phyloP scores from a whole-genome alignment of 2,888 invertebrate genomes.

The Rhorus exstirpatorius region DNA sequence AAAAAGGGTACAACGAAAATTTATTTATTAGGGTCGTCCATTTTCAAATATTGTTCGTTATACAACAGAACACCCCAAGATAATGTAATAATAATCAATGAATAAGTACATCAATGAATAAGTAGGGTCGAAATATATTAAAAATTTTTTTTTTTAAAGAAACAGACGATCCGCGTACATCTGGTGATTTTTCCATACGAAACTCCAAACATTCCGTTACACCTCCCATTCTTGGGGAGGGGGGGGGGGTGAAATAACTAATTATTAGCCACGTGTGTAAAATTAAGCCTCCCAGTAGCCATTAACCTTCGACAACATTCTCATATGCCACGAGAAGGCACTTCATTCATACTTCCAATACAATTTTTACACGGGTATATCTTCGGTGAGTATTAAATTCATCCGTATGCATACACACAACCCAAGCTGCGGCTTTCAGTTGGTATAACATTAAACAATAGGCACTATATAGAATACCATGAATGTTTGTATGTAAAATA shows the following conservation, averaged over 20 bases:
- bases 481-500: slow-evolving; percentile 61
- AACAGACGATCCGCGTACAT: neutral
- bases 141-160: no score
- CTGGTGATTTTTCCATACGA: neutral
- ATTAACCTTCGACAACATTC: neutral
- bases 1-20: neutral
- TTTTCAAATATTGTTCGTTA: neutral
- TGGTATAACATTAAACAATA: slow-evolving; percentile 54
- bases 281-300: slow-evolving; percentile 8
- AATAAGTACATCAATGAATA: no score
- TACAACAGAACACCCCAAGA: no score
- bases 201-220: neutral
- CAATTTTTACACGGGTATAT: slow-evolving; percentile 1
- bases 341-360: slow-evolving; percentile 6
- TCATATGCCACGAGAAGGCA: neutral
- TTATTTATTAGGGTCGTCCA: neutral
- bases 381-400: slow-evolving; percentile 24
- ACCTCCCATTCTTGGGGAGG: neutral
- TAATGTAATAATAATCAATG: neutral
- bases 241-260: neutral
- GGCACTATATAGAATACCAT: slow-evolving; percentile 43
- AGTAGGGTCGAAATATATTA: no score
- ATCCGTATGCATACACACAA: neutral
- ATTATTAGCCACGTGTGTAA: neutral
- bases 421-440: slow-evolving; percentile 14